Base-by-base conservation (phyloP, 2,113 vertebrate genomes). In the Esox niger region DNA sequence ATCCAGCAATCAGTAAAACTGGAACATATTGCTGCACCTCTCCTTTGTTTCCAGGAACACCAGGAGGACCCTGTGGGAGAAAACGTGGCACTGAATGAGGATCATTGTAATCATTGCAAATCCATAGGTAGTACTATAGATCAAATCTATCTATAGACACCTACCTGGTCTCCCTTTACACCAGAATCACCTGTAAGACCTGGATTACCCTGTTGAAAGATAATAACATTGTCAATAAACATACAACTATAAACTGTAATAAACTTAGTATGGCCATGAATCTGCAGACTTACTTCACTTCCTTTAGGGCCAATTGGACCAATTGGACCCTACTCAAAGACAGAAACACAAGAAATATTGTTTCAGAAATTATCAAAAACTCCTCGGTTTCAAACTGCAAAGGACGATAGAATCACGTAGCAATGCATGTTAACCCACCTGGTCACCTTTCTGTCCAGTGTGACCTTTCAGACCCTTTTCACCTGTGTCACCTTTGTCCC, bases 391-490 rank as follows among this genome's bases (percentile, higher is more conserved):
- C 47, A 49, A 49, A 49, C 47, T 21, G 47, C 6, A 6, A 49
- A 49, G 17, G 6, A 52, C 21, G 2, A 23, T 15, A 2, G 4
- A 21, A 21, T 21, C 17, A 21, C 11, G 2, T 21, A 23, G 5
- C n/a, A 8, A 52, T 6, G 15, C 47, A 52, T 52, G 20, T 15
- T 17, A 2, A 71, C 79, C 79, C 57, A 90, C 92, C 91, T 85
- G 87, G 31, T 92, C 91, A 27, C 92, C 92, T 87, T 92, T 92
- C 66, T 77, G 69, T 71, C 92, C 92, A 17, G 91, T 90, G 33
- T 93, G 88, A 63, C 92, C 92, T 68, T 91, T 93, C 20, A 91
- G 23, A 62, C 92, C 92, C 21, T 73, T 87, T 15, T 68, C 77
- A n/a, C 92, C 92, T 15, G 73, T 75, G 13, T 68, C 25, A 33